Evolutionary conservation across 92 coral and sea anemone species (phyloP).

Genomic region (Montipora capitata): DNA sequence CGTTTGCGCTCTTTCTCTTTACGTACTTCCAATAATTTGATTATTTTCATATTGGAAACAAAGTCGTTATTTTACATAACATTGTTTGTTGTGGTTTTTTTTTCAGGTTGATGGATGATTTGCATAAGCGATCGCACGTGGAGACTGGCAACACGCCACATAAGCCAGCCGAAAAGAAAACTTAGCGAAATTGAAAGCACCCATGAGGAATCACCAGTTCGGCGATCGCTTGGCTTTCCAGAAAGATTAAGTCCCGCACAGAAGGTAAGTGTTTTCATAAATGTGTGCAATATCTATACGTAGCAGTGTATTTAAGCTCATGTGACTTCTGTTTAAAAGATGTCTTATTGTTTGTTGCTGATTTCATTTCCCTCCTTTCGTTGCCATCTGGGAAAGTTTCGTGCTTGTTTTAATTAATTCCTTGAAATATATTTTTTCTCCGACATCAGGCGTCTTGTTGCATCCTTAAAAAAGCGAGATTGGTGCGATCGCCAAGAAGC

Average conservation of each 20-base stretch:
- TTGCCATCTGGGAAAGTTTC: neutral
- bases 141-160: too few relatives aligned
- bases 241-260: neutral
- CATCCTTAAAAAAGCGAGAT: neutral
- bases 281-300: too few relatives aligned
- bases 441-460: neutral
- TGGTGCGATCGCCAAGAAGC: neutral
- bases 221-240: neutral
- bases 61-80: too few relatives aligned
- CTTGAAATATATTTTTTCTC: neutral
- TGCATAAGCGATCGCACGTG: too few relatives aligned
- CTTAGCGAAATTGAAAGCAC: too few relatives aligned
- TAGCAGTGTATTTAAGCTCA: neutral
- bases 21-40: too few relatives aligned
- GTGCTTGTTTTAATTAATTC: neutral
- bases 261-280: neutral
- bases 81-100: too few relatives aligned
- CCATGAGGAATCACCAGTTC: neutral
- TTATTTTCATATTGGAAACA: too few relatives aligned
- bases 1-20: too few relatives aligned
- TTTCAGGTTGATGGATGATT: too few relatives aligned
- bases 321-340: too few relatives aligned
- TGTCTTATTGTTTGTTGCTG: neutral
- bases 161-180: too few relatives aligned
- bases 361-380: neutral